Evolutionary conservation across 2,888 invertebrate genomes (phyloP), one percentile per base, ranked within the genome.

Genomic region (Lottia gigantea): DNA sequence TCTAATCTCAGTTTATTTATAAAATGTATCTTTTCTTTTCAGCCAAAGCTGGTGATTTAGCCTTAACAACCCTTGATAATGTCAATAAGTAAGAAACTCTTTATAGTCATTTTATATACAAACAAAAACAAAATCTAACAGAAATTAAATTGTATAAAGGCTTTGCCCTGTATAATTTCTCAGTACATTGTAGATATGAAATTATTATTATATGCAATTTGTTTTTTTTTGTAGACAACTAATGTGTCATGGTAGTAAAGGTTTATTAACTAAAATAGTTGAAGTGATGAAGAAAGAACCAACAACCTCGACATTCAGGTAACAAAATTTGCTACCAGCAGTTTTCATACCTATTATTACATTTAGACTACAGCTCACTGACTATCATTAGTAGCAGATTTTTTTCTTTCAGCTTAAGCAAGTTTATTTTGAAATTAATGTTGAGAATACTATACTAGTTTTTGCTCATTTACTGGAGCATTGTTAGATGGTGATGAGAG

Each of bases 221-320:
- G 6, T 31, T 31, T 4, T 62, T n/a, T 65, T 63, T 73, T 75
- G n/a, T 74, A 85, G 85, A 68, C 74, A 78, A 66, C 76, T 86
- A 55, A 88, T 88, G 88, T 88, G 88, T 75, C 76, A 82, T 66
- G 88, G 88, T 19, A 85, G 80, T 70, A 86, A 84, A 74, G 89
- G 89, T 23, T 77, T 89, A 46, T 78, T 89, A 40, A 86, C 85
- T 12, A 88, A 88, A 76, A 88, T 89, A 70, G 88, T 89, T 6
- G 88, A 88, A 69, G 88, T 89, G 11, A 86, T 88, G 85, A 88
- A 89, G 78, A 87, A 85, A 71, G 88, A 89, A 76, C 87, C 88
- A 8, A 86, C 86, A 4, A 86, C 87, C 19, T 88, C 88, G 12
- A 88, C 88, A 31, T 89, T 89, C 82, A 83, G 87, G 85, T 87